Base-by-base conservation (phyloP, 2,888 invertebrate genomes). In the Andrena flavipes region DNA sequence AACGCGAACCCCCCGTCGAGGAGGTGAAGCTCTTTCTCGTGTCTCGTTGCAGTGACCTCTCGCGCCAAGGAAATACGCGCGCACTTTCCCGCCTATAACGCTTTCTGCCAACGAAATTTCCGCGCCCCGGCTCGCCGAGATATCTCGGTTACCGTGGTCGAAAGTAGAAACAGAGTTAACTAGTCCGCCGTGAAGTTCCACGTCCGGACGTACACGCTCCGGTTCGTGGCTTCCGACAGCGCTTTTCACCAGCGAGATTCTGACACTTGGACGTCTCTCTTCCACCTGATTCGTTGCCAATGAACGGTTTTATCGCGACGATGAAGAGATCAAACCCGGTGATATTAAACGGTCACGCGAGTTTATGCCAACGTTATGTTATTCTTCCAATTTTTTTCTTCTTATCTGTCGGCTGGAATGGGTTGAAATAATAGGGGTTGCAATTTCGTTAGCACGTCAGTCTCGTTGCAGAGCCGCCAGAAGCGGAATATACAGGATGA, bases 121-220 rank as follows among this genome's bases (percentile, higher is more conserved):
- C 60, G 49, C 56, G 23, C 23, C 59, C 60, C 56, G 72, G 56
- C 70, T 62, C 73, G n/a, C 59, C 76, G 70, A 76, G 79, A 77
- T 76, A 76, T 82, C 76, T 73, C 76, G 70, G 75, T 72, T 79
- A 60, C 63, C 79, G 76, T 68, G 64, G 75, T 74, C 69, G 75
- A 81, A 87, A 87, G 84, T 87, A 84, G 88, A 88, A 88, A 84
- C 75, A 77, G 78, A 87, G 80, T 87, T 88, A 87, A 87, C 88
- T 87, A 87, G 84, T 87, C 74, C 75, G 88, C 70, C 83, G 63
- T 75, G 73, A 82, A 87, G 88, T 88, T 87, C 82, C 84, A 77
- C 70, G 78, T 72, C 63, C 78, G 72, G 74, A 56, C 84, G 86
- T 88, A 79, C 86, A 81, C 84, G 84, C 79, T 84, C 82, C 80